Percentiles rank a stretch among this genome's conserved stretches.
Conservation (phyloP, 2,113 vertebrate genomes). For the Channa argus region DNA sequence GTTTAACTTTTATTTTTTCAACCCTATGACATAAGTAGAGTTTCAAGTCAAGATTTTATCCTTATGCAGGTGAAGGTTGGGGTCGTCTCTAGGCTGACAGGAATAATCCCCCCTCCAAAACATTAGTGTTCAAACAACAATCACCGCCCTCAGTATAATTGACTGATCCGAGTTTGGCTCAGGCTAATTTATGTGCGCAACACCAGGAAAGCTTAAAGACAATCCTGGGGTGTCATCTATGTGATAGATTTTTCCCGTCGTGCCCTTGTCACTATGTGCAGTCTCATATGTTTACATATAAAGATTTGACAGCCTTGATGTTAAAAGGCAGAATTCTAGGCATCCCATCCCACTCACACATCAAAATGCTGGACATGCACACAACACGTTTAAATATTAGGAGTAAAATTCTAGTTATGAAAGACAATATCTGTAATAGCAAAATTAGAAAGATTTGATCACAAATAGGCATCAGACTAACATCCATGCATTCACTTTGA, state of each 20-base stretch:
- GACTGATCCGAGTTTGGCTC: conserved; percentile 72
- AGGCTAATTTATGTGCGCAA: conserved; percentile 81
- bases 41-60: conserved; percentile 58
- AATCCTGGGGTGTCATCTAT: conserved; percentile 75
- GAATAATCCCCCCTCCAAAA: conserved; percentile 77
- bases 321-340: conserved; percentile 49
- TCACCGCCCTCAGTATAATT: conserved; percentile 74
- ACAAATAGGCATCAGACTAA: neutral
- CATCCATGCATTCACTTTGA: neutral
- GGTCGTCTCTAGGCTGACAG: conserved; percentile 71
- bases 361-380: conserved; percentile 2
- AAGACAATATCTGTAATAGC: conserved; percentile 19
- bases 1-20: conserved; percentile 1
- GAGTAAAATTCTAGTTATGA: neutral
- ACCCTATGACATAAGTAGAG: conserved; percentile 11
- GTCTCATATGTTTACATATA: conserved; percentile 67
- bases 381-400: conserved; percentile 8
- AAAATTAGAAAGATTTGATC: conserved; percentile 1
- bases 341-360: conserved; percentile 27
- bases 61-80: conserved; percentile 77
- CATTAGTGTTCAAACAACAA: conserved; percentile 81
- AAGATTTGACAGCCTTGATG: conserved; percentile 50
- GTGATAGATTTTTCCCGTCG: conserved; percentile 68
- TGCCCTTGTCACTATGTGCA: conserved; percentile 64
- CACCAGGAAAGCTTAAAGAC: conserved; percentile 78